Evolutionary conservation across 2,888 invertebrate genomes (phyloP), one percentile per base, ranked within the genome.

Genomic region (Philhelius pedissequus): DNA sequence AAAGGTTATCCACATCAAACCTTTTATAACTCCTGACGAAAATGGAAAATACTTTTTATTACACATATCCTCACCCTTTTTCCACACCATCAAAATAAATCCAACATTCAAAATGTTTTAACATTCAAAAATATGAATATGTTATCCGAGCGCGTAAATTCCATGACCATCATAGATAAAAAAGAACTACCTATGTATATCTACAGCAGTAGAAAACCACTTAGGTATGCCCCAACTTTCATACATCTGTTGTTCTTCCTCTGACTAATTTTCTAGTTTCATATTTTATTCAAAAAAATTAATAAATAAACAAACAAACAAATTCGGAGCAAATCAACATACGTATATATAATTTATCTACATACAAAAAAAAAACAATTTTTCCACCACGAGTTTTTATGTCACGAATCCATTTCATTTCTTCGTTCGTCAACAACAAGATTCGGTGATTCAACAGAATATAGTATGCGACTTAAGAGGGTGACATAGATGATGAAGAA

Each of bases 311-410:
- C 60, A 82, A 77, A 64, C 69, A 83, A 84, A 75, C 83, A 84
- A 80, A 80, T 75, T 70, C 66, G 22, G 20, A 66, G 75, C 58
- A 76, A 76, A n/a, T n/a, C n/a, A n/a, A n/a, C n/a, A n/a, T n/a
- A n/a, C n/a, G n/a, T n/a, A n/a, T n/a, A n/a, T 84, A 84, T 84
- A 84, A 80, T 84, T 84, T 80, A 84, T 84, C 80, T 80, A 60
- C 66, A 50, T 66, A 70, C 56, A 45, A 35, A 52, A 32, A 60
- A 71, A 69, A 70, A 35, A 54, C 54, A 54, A 30, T 54, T 32
- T 32, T 75, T 75, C 60, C 38, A 48, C 74, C 58, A 70, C 27
- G 40, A 38, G 38, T 54, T 80, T 82, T 75, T 80, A 80, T 80
- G 79, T 71, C 80, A 40, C 70, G 68, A 75, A 80, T 80, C 66